Evolutionary conservation across 2,888 invertebrate genomes (phyloP), one percentile per base, ranked within the genome.

Genomic region (Hirtodrosophila histrioides): DNA sequence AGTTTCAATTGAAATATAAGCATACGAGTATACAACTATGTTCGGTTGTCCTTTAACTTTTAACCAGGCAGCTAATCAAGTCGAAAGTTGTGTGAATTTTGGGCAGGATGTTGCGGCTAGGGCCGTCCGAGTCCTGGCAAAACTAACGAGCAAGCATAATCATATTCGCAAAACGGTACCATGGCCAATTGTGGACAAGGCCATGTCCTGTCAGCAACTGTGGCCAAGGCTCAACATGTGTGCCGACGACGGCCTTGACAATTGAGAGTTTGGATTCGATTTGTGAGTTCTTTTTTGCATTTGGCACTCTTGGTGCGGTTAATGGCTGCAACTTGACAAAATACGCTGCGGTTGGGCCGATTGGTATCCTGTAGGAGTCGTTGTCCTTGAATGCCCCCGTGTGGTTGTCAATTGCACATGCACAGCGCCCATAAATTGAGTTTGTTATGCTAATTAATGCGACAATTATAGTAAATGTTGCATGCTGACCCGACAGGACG

Each of bases 401-500:
- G 27, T 61, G 53, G 8, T n/a, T 11, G 10, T 36, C 35, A 3
- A 3, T 31, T 8, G 31, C 9, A 8, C 31, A 31, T 9, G 12
- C 50, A 37, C 37, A 23, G 48, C 46, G 66, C 48, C 39, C 7
- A 31, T 71, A 82, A 83, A 86, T 86, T 86, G 85, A 88, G 88
- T 84, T 80, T 85, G 86, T 77, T 76, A 83, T 77, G 85, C 85
- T 77, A 83, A 89, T 90, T 88, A 89, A 86, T 86, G 82, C 53
- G 64, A 73, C 76, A 75, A 83, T 76, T 86, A 76, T 65, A 45
- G 51, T 43, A 62, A 68, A 64, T 67, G 56, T 35, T 39, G 49
- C 72, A 64, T 66, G 63, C 65, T 48, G 54, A 43, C 35, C 46
- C 1, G 36, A 17, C 43, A 61, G 48, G 64, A 62, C 68, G 24